Conservation (phyloP, 2,797 vertebrate genomes). For the Alcedo atthis region DNA sequence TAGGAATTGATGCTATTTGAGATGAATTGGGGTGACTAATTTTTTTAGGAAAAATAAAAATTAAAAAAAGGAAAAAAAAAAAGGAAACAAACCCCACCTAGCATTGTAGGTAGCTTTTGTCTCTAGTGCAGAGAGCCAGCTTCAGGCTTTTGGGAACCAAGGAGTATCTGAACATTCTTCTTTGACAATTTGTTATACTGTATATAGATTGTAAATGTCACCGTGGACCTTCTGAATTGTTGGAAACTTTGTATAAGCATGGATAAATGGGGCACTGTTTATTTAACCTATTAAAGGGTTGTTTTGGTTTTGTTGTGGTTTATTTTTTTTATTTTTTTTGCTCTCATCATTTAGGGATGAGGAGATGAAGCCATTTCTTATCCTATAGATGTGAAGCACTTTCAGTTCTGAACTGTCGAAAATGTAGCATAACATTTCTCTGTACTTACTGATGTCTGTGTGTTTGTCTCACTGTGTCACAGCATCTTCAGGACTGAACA, state of each 20-base stretch:
- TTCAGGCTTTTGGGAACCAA: neutral
- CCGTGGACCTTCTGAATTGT: constrained; percentile 15
- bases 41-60: neutral
- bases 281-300: constrained; percentile 61
- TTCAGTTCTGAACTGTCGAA: constrained; percentile 57
- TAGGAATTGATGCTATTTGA: neutral
- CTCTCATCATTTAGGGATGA: constrained; percentile 57
- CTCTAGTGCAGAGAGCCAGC: neutral
- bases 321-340: neutral
- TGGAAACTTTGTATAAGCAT: constrained; percentile 40
- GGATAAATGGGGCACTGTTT: constrained; percentile 64
- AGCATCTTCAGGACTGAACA: neutral
- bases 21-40: neutral
- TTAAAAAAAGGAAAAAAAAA: neutral
- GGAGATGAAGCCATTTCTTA: constrained; percentile 71
- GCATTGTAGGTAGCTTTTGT: neutral
- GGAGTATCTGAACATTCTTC: constrained; percentile 16
- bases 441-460: constrained; percentile 20
- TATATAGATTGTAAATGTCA: constrained; percentile 31
- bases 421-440: constrained; percentile 57
- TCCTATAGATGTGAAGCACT: constrained; percentile 71
- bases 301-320: neutral
- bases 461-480: constrained; percentile 43
- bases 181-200: constrained; percentile 19
- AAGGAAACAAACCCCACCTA: neutral